phyloP scores from a whole-genome alignment of 2,797 vertebrate species.

The Molossus alvarezi region DNA sequence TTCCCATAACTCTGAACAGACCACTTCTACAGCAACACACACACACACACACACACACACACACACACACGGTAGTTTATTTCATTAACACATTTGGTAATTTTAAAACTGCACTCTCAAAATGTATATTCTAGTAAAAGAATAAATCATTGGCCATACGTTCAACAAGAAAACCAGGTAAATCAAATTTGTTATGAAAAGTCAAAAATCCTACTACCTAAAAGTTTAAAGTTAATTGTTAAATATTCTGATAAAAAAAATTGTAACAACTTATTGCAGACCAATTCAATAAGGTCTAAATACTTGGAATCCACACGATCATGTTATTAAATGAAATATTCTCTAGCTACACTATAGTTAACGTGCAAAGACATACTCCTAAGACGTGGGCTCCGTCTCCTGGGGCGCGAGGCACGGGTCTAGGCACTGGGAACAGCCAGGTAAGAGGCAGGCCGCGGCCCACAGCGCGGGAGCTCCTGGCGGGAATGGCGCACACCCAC shows the following conservation, averaged over 20 bases:
- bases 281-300: slow-evolving; percentile 36
- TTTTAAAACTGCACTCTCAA: background rate
- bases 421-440: background rate
- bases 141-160: slow-evolving; percentile 30
- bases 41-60: too few species aligned
- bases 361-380: background rate
- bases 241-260: slow-evolving; percentile 7
- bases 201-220: slow-evolving; percentile 10
- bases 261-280: background rate
- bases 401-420: fast-evolving
- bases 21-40: background rate
- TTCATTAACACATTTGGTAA: background rate
- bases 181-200: slow-evolving; percentile 43
- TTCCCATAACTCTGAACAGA: background rate
- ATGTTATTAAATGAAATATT: slow-evolving; percentile 1
- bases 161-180: slow-evolving; percentile 51
- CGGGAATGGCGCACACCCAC: fast-evolving
- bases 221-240: slow-evolving; percentile 16
- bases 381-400: background rate
- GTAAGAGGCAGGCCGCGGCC: background rate
- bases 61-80: background rate
- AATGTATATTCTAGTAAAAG: slow-evolving; percentile 3
- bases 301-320: background rate
- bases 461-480: background rate
- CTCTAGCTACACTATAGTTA: background rate